Conservation (phyloP, 2,113 vertebrate genomes). For the Campylomormyrus tamandua region DNA sequence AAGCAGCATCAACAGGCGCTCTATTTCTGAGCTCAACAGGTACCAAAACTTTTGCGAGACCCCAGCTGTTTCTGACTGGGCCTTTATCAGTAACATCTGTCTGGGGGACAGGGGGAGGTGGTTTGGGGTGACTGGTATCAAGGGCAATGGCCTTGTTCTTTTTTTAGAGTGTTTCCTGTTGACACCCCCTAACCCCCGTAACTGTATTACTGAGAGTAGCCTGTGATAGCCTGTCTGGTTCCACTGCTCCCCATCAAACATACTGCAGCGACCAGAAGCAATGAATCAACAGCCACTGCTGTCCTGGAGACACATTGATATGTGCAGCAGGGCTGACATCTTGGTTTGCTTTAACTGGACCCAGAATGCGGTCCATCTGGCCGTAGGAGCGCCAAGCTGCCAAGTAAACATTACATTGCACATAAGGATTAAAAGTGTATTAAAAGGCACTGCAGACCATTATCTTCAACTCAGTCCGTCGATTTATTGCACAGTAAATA, state of each 20-base stretch:
- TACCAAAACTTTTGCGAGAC: slow-evolving; percentile 24
- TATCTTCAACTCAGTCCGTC: not conserved
- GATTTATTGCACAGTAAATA: not conserved
- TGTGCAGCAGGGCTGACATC: not conserved
- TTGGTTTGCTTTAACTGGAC: not conserved
- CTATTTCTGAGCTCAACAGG: slow-evolving; percentile 36
- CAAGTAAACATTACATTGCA: not conserved
- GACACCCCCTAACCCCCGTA: slow-evolving; percentile 8
- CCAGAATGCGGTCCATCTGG: not conserved
- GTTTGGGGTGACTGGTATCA: slow-evolving; percentile 33
- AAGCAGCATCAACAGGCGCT: slow-evolving; percentile 41
- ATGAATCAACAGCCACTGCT: slow-evolving; percentile 1
- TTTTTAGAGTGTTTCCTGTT: slow-evolving; percentile 43
- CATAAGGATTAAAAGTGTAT: not conserved
- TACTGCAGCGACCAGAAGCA: slow-evolving; percentile 5
- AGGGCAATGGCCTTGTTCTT: slow-evolving; percentile 40
- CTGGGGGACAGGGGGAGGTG: slow-evolving; percentile 15
- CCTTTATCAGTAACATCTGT: slow-evolving; percentile 63
- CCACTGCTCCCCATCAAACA: not conserved
- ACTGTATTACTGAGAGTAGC: not conserved
- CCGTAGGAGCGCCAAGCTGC: not conserved
- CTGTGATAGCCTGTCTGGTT: not conserved
- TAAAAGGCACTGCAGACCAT: not conserved
- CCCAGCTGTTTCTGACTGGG: slow-evolving; percentile 34
- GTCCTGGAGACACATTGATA: not conserved